phyloP scores from a whole-genome alignment of 2,113 vertebrate genomes.

The Nannobrachium achirus region DNA sequence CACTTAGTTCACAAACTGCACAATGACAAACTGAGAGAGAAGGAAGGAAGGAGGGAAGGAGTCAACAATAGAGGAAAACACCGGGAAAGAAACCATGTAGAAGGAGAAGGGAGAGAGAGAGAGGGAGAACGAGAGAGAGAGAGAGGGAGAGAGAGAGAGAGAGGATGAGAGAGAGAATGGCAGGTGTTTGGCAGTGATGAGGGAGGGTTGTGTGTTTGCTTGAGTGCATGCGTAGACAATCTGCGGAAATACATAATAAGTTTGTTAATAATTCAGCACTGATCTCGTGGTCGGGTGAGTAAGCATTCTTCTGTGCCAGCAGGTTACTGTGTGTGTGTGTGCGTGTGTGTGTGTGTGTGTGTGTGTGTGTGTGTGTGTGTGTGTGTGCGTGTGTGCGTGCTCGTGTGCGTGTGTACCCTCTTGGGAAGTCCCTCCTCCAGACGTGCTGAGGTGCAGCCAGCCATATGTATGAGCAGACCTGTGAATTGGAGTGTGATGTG shows the following conservation, averaged over 20 bases:
- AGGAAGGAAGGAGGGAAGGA: conserved; percentile 1
- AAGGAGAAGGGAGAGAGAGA: conserved; percentile 2
- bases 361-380: conserved; percentile 3
- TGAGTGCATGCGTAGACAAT: background rate
- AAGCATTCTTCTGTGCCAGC: conserved; percentile 36
- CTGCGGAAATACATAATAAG: conserved; percentile 31
- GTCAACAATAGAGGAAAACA: background rate
- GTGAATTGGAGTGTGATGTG: conserved; percentile 37
- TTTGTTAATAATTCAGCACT: conserved; percentile 54
- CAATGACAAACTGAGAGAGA: no score
- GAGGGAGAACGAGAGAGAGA: background rate
- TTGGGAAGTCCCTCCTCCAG: conserved; percentile 14
- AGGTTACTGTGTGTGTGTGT: conserved; percentile 10
- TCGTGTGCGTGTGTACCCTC: conserved; percentile 2
- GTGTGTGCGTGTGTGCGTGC: conserved; percentile 4
- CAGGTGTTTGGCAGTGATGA: conserved; percentile 10
- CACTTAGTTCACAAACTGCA: no score
- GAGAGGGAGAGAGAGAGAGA: conserved; percentile 1
- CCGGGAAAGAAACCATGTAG: background rate
- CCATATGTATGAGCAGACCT: conserved; percentile 40
- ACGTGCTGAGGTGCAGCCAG: conserved; percentile 19
- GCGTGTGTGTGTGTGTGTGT: background rate
- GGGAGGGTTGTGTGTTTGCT: conserved; percentile 1
- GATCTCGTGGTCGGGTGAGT: conserved; percentile 49
- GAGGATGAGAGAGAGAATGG: background rate